These are phyloP conservation scores for Boloria euphrosyne DNA, from an alignment of 2,888 invertebrate species.

Conservation along the genomic window DNA sequence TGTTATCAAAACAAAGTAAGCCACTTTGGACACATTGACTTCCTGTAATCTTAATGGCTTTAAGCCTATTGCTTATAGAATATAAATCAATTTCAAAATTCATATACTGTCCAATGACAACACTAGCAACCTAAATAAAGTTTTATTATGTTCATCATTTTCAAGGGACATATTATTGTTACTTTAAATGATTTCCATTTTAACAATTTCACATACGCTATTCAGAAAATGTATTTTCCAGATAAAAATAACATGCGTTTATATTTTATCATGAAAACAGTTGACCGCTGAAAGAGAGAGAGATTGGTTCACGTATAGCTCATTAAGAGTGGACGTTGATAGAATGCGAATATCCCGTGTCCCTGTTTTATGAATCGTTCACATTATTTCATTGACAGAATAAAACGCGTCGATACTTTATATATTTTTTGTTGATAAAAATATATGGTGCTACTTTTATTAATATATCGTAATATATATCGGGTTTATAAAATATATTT, in stretches of 20 bases:
- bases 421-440: constrained; percentile 13
- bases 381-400: constrained; percentile 34
- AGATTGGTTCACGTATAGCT: constrained; percentile 50
- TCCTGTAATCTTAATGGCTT: too few species aligned
- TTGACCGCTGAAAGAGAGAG: constrained; percentile 34
- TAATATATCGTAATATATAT: neutral
- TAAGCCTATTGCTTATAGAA: too few species aligned
- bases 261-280: constrained; percentile 24
- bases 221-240: neutral
- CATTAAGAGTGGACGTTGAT: constrained; percentile 48
- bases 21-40: neutral
- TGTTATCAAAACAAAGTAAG: neutral
- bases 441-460: neutral
- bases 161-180: neutral
- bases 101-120: too few species aligned
- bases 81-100: too few species aligned
- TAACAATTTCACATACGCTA: neutral
- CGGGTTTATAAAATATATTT: neutral
- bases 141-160: too few species aligned
- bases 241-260: constrained; percentile 22
- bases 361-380: constrained; percentile 34
- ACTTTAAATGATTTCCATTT: neutral
- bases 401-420: constrained; percentile 22
- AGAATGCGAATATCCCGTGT: constrained; percentile 43
- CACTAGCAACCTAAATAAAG: too few species aligned